Evolutionary conservation across 2,797 vertebrate species (phyloP), one percentile per base, ranked within the genome.

Genomic region (Luscinia luscinia): DNA sequence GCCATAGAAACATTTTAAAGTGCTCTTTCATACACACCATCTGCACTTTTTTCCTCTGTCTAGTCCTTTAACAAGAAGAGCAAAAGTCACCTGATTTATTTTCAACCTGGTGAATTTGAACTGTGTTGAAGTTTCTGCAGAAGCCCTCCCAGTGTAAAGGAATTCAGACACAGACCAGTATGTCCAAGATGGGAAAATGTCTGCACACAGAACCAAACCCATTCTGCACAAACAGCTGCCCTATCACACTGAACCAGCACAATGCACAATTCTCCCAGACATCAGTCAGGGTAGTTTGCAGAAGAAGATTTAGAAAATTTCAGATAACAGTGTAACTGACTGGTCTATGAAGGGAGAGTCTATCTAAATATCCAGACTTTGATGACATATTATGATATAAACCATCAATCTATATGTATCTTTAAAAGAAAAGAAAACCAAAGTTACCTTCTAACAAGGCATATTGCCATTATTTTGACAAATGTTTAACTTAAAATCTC

Each of bases 391-490:
- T 70, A 43, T 46, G 43, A 68, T 55, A 43, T 69, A 55, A 95
- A 72, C 48, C 40, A 87, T 75, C 58, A 76, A 67, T 58, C 38
- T 68, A 36, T 22, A 40, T 2, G 4, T 36, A 68, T 38, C 17
- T 64, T 69, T 13, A 46, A 69, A 57, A 57, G 24, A 61, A 94
- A 76, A 79, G 19, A 73, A 83, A 76, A 1, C 0, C 36, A 1
- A 79, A 62, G 22, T 38, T 84, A 69, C 54, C 46, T 68, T 87
- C 36, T 83, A 79, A 66, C 27, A 80, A 69, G 83, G 63, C 51
- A 75, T 34, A 67, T 12, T 61, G 52, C 54, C 69, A 78, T 72
- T 86, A 81, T 86, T 93, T 87, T 70, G 88, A 86, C 64, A 88
- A 86, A 84, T 28, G 32, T 46, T 80, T 84, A 91, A 68, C 21